Base-by-base conservation (phyloP, 2,888 invertebrate genomes). In the Sarcophaga rosellei region DNA sequence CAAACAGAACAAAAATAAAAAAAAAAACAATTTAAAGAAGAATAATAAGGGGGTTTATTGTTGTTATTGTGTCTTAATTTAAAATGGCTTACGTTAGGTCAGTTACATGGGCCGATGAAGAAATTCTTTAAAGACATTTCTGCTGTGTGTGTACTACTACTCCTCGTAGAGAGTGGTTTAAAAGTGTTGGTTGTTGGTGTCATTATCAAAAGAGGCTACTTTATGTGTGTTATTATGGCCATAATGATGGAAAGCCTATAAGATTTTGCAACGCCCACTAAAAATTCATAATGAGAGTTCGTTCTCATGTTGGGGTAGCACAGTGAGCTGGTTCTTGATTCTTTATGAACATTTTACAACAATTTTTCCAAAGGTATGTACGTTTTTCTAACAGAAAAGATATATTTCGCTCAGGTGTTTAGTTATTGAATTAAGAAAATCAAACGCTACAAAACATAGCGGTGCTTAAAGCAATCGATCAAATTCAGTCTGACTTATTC, bases 21-120 rank as follows among this genome's bases (percentile, higher is more conserved):
- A 65, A 23, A 15, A 3, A 4, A 25, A 4, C 2, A 23, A 23
- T 23, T 23, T 23, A 23, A 23, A 23, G 23, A 23, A 6, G 6
- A 35, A 35, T 6, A 35, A 35, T 35, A 35, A 6, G 35, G 44
- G 69, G 68, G 61, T 59, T 66, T 62, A 59, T 53, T 53, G 17
- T 53, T 53, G 12, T 53, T 53, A 53, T 53, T 53, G 4, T 12
- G 69, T 17, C 47, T 74, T 78, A 85, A 81, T 84, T 76, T 74
- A 87, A 87, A 85, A 87, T 85, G 85, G 87, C 85, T 85, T 88
- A 74, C 57, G 87, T 70, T 65, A 88, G 88, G 88, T 88, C 86
- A 88, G 88, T 82, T 85, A 78, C 21, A 21, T 17, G 53, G 20
- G 47, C n/a, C 66, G 62, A 57, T 45, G 17, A 25, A 12, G n/a